Conservation (phyloP, 2,888 invertebrate genomes). For the Spicauda simplicius region DNA sequence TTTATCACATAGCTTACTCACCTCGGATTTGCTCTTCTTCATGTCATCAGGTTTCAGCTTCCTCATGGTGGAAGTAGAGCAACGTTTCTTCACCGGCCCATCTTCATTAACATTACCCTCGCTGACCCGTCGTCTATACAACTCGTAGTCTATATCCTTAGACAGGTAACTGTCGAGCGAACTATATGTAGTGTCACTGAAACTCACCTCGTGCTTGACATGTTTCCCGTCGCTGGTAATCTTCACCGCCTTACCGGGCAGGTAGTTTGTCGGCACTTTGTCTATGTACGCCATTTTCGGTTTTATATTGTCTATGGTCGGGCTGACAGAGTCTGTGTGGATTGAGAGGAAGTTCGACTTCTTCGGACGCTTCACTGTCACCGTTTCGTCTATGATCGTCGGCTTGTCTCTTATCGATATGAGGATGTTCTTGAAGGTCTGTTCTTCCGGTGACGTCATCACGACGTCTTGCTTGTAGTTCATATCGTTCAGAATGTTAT, state of each 20-base stretch:
- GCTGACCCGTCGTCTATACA: slow-evolving; percentile 69
- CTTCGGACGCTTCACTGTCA: slow-evolving; percentile 65
- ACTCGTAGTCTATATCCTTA: slow-evolving; percentile 67
- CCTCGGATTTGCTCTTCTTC: slow-evolving; percentile 77
- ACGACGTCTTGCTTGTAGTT: slow-evolving; percentile 77
- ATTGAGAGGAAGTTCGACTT: slow-evolving; percentile 70
- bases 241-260: slow-evolving; percentile 91
- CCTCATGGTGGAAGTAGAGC: slow-evolving; percentile 68
- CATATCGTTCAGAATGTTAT: slow-evolving; percentile 62
- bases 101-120: slow-evolving; percentile 63
- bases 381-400: slow-evolving; percentile 66
- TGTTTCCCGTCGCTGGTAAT: slow-evolving; percentile 84
- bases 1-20: slow-evolving; percentile 80
- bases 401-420: slow-evolving; percentile 75
- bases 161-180: slow-evolving; percentile 84
- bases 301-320: slow-evolving; percentile 56
- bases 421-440: slow-evolving; percentile 74
- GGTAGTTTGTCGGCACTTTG: slow-evolving; percentile 67
- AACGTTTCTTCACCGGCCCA: slow-evolving; percentile 62
- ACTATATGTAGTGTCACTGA: slow-evolving; percentile 61
- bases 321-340: slow-evolving; percentile 67
- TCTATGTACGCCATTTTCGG: slow-evolving; percentile 78
- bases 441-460: slow-evolving; percentile 78
- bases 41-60: slow-evolving; percentile 71
- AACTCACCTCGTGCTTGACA: slow-evolving; percentile 70